Evolutionary conservation across 2,113 vertebrate species (phyloP).

Genomic region (Eurypyga helias): DNA sequence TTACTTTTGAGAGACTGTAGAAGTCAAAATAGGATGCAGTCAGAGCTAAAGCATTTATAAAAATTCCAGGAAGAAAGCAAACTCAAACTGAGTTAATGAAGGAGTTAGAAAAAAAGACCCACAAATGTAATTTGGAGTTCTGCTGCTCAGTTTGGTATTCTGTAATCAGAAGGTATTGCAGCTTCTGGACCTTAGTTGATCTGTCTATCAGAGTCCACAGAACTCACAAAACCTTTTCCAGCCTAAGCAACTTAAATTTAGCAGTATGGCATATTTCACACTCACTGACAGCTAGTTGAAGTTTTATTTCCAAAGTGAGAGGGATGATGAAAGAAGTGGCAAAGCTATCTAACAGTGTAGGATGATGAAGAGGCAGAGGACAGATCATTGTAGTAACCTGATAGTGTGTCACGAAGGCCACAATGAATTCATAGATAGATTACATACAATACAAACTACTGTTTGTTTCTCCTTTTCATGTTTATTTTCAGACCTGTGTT

Average conservation of each 20-base stretch:
- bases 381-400: neutral
- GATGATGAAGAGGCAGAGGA: neutral
- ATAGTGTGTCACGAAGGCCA: neutral
- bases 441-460: neutral
- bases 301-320: neutral
- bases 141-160: neutral
- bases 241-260: accelerated
- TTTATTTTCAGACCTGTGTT: conserved; percentile 87
- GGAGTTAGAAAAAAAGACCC: neutral
- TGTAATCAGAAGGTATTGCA: neutral
- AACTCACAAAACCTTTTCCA: neutral
- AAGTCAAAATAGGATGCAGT: neutral
- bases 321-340: neutral
- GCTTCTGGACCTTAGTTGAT: neutral
- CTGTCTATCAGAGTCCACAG: neutral
- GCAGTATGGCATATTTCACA: neutral
- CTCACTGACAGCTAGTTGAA: neutral
- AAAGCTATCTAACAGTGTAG: neutral
- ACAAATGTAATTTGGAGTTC: neutral
- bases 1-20: neutral
- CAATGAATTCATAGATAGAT: neutral
- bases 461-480: neutral
- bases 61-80: neutral
- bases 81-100: neutral
- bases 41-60: neutral